These are phyloP conservation scores for Turnix velox DNA, from an alignment of 2,113 vertebrate genomes.

Conservation along the genomic window DNA sequence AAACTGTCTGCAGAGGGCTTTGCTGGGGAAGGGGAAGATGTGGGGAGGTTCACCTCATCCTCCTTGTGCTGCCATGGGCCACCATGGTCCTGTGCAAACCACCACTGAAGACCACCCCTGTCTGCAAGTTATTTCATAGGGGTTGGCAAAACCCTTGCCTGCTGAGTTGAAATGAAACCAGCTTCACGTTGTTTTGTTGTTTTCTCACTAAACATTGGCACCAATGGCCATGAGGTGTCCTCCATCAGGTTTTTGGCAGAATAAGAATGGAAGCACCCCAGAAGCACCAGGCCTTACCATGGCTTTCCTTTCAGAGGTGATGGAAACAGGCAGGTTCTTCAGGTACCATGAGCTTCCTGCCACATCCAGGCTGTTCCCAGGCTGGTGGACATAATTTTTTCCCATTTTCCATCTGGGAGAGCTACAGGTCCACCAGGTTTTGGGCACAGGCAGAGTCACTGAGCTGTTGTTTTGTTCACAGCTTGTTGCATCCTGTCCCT, in stretches of 20 bases:
- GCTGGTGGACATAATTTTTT: rapidly evolving
- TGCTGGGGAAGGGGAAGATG: background rate
- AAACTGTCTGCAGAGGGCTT: background rate
- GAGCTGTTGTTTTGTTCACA: constrained; percentile 14
- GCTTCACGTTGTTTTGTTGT: rapidly evolving
- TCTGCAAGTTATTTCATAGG: rapidly evolving
- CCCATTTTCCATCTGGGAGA: background rate
- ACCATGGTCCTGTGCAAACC: background rate
- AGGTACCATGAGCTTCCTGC: rapidly evolving
- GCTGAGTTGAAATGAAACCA: background rate
- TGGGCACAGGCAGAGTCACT: background rate
- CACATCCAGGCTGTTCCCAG: rapidly evolving
- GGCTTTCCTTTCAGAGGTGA: background rate
- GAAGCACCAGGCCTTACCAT: background rate
- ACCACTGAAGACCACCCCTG: rapidly evolving
- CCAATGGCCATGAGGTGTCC: rapidly evolving
- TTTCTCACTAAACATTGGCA: background rate
- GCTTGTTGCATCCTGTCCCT: constrained; percentile 4
- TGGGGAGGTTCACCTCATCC: background rate
- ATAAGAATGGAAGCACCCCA: background rate
- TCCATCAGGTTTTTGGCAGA: rapidly evolving
- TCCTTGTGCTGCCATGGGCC: background rate
- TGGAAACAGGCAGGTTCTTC: background rate
- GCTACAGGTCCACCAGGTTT: background rate
- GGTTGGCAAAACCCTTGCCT: background rate